phyloP scores from a whole-genome alignment of 2,113 vertebrate genomes.

The Picathartes gymnocephalus region DNA sequence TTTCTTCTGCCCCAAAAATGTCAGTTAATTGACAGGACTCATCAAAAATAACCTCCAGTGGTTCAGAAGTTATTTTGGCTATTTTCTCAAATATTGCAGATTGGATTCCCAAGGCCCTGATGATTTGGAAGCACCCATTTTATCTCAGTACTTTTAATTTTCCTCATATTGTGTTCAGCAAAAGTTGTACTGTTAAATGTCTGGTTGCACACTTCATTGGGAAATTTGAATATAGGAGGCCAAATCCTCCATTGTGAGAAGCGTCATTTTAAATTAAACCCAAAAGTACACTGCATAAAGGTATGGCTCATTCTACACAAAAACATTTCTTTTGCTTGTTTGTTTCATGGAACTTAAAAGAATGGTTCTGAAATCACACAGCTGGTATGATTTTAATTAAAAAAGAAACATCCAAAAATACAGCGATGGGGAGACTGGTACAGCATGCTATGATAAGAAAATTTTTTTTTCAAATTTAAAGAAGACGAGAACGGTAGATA shows the following conservation, averaged over 20 bases:
- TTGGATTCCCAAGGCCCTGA: background rate
- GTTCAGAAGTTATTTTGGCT: background rate
- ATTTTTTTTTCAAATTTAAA: background rate
- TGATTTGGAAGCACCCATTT: background rate
- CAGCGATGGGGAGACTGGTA: background rate
- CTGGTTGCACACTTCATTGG: background rate
- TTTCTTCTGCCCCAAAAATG: background rate
- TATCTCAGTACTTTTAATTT: background rate
- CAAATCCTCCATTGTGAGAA: background rate
- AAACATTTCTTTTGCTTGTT: background rate
- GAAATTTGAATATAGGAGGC: background rate
- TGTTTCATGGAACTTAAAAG: background rate
- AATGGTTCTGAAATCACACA: background rate
- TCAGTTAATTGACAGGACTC: background rate
- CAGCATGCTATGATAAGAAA: rapidly evolving
- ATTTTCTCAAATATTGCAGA: background rate
- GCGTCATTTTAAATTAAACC: background rate
- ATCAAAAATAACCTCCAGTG: background rate
- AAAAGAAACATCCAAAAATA: background rate
- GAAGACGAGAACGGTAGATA: background rate
- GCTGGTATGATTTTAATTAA: background rate
- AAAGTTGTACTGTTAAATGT: background rate
- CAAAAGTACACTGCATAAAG: background rate
- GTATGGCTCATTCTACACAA: background rate
- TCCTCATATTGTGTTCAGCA: background rate